phyloP scores from a whole-genome alignment of 2,888 invertebrate genomes.

The Epicampocera succincta region DNA sequence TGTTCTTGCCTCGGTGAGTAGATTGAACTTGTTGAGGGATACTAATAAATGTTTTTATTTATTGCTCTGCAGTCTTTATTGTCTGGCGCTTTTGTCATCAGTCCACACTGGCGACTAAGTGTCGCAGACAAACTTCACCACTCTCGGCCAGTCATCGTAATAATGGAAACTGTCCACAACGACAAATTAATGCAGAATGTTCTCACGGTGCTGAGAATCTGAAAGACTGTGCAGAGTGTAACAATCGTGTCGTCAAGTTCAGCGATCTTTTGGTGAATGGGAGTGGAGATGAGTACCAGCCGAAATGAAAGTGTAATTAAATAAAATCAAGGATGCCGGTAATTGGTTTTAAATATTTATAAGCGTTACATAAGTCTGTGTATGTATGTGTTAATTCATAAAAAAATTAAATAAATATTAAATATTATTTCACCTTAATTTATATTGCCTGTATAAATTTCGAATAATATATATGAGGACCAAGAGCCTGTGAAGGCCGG shows the following conservation, averaged over 20 bases:
- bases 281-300: constrained; percentile 76
- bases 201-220: constrained; percentile 40
- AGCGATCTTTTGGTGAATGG: constrained; percentile 84
- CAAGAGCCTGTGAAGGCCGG: no score
- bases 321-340: neutral
- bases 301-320: constrained; percentile 42
- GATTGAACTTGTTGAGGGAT: neutral
- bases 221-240: constrained; percentile 30
- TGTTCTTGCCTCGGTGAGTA: constrained; percentile 66
- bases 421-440: no score
- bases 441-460: no score
- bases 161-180: constrained; percentile 35
- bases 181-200: constrained; percentile 27
- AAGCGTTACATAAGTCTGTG: no score
- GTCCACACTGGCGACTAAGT: constrained; percentile 7
- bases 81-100: constrained; percentile 67
- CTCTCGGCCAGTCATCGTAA: neutral
- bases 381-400: no score
- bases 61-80: constrained; percentile 57
- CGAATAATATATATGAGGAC: no score
- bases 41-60: constrained; percentile 8
- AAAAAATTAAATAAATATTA: no score
- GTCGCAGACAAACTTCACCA: constrained; percentile 44
- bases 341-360: neutral
- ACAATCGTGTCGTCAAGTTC: constrained; percentile 81